Evolutionary conservation across 2,888 invertebrate genomes (phyloP).

Genomic region (Scaeva pyrastri): DNA sequence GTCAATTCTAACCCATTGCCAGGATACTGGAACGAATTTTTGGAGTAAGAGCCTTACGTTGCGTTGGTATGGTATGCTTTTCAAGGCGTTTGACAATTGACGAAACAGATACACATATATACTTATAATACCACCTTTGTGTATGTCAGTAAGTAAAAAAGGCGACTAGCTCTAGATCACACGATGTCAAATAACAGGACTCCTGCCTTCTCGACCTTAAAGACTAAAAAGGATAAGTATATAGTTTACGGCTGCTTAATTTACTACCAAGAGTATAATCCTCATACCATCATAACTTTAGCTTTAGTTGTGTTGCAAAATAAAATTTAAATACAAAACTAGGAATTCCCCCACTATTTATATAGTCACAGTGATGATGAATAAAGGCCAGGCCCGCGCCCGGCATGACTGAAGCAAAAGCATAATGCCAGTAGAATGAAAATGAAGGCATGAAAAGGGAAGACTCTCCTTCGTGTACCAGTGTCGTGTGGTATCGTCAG

Average conservation of each 20-base stretch:
- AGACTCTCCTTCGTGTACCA: slow-evolving; percentile 59
- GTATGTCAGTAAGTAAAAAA: not conserved
- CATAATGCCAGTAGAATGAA: slow-evolving; percentile 25
- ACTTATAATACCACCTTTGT: too few relatives aligned
- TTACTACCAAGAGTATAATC: slow-evolving; percentile 42
- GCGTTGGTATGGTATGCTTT: slow-evolving; percentile 4
- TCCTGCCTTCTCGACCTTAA: slow-evolving; percentile 60
- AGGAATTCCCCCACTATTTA: slow-evolving; percentile 32
- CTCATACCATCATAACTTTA: slow-evolving; percentile 5
- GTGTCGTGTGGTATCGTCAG: slow-evolving; percentile 47
- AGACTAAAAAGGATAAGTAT: slow-evolving; percentile 45
- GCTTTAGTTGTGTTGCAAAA: slow-evolving; percentile 10
- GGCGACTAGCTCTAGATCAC: slow-evolving; percentile 35
- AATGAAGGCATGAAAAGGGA: slow-evolving; percentile 23
- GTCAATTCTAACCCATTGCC: not conserved
- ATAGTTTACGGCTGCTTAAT: slow-evolving; percentile 30
- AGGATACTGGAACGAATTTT: slow-evolving; percentile 25
- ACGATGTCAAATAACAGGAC: slow-evolving; percentile 63
- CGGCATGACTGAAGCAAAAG: slow-evolving; percentile 23
- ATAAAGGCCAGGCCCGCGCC: slow-evolving; percentile 30
- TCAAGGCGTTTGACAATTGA: slow-evolving; percentile 32
- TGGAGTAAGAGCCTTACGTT: not conserved
- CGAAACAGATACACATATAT: slow-evolving; percentile 4
- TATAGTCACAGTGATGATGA: slow-evolving; percentile 28
- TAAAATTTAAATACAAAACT: slow-evolving; percentile 57